A percentile compares a stretch with the other conserved stretches of the same genome.
phyloP scores from a whole-genome alignment of 2,888 invertebrate species.

The Pemphredon lugubris region DNA sequence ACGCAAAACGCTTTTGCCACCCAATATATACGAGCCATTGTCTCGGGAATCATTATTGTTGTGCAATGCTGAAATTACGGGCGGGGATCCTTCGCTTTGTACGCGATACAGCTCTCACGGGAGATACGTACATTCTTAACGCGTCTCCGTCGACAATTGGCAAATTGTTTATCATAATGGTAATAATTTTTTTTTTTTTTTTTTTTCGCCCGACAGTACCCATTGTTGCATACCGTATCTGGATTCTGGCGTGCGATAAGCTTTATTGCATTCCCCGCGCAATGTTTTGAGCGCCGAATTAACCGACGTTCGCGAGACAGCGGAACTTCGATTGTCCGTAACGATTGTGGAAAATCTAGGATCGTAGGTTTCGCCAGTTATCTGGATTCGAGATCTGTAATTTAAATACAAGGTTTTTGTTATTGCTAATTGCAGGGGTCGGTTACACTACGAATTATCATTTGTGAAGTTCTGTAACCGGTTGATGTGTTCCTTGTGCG shows the following conservation, averaged over 20 bases:
- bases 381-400: too few relatives aligned
- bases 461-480: too few relatives aligned
- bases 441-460: too few relatives aligned
- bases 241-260: conserved; percentile 3
- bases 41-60: conserved; percentile 70
- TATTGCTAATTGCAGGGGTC: too few relatives aligned
- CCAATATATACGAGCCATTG: conserved; percentile 73
- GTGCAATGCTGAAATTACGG: conserved; percentile 67
- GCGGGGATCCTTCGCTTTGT: conserved; percentile 58
- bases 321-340: too few relatives aligned
- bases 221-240: conserved; percentile 24
- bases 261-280: conserved; percentile 6
- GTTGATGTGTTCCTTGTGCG: too few relatives aligned
- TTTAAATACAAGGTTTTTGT: too few relatives aligned
- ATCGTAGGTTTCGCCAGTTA: too few relatives aligned
- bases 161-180: conserved; percentile 52
- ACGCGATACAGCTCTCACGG: conserved; percentile 53
- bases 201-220: conserved; percentile 9
- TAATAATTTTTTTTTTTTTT: conserved; percentile 24
- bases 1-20: conserved; percentile 71
- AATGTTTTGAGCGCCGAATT: background rate
- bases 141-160: conserved; percentile 33
- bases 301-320: background rate
- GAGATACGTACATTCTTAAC: conserved; percentile 13
- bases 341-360: too few relatives aligned